Evolutionary conservation across 2,113 vertebrate genomes (phyloP), one percentile per base, ranked within the genome.

Genomic region (Lepus europaeus): DNA sequence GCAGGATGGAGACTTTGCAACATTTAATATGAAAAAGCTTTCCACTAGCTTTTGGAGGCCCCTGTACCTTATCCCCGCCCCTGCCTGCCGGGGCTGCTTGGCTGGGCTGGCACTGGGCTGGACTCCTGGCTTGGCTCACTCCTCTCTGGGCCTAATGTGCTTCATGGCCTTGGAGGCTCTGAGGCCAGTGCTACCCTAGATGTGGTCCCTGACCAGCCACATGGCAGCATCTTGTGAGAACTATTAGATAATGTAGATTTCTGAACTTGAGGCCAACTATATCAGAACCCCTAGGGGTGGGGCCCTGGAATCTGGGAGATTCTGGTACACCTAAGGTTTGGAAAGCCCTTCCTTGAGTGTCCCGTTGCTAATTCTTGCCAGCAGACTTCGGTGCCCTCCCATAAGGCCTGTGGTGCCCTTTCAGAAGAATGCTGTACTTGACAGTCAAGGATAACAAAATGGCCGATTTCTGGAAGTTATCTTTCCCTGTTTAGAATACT

Each of bases 1-100:
- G 95, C 95, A 89, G 51, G 29, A 66, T 78, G 64, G 90, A 96
- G 79, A 97, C n/a, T 91, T 89, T 23, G 2, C 95, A 79, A 87
- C 92, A 45, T 84, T 94, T 93, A 82, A 70, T 53, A 66, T 96
- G n/a, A 68, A 56, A 56, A 96, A 82, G 29, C 68, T 27, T 39
- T 92, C 89, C 64, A 94, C 78, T 70, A 29, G 6, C 33, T 86
- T 64, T 90, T 53, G 77, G 85, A 59, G 7, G 39, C 22, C 27
- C 29, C 11, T 16, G 11, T 36, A 12, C 29, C 68, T 68, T 8
- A n/a, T 70, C 80, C 76, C 66, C 76, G 36, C n/a, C 89, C 77
- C 94, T 69, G 36, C 59, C 68, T 72, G 31, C 66, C 74, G 90
- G 88, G 27, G 20, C 29, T 69, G 39, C 76, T 73, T 3, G 0